Conservation (phyloP, 2,888 invertebrate species). For the Nomada ferruginata region DNA sequence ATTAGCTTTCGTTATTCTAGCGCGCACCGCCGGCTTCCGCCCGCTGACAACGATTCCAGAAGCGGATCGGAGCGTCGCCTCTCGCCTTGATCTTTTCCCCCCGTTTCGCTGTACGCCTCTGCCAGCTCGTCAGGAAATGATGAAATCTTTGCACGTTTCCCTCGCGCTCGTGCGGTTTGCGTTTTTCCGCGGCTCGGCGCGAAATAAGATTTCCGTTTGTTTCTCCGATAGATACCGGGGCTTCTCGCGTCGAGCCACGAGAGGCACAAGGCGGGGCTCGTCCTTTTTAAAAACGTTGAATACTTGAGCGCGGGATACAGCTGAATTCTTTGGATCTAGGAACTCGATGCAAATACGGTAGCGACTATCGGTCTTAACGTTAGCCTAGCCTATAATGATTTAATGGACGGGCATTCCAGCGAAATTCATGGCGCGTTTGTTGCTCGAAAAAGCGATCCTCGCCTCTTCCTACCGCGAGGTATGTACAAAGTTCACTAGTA, state of each 20-base stretch:
- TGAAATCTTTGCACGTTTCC: conserved; percentile 42
- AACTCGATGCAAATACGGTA: conserved; percentile 26
- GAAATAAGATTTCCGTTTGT: background rate
- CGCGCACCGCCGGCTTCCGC: conserved; percentile 78
- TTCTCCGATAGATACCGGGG: background rate
- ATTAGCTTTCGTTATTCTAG: conserved; percentile 83
- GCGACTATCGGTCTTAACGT: background rate
- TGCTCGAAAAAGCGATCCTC: conserved; percentile 55
- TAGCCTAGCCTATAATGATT: conserved; percentile 43
- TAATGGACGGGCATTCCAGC: conserved; percentile 52
- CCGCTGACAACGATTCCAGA: conserved; percentile 58
- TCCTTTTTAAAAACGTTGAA: background rate
- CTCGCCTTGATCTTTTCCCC: conserved; percentile 21
- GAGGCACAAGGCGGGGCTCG: background rate
- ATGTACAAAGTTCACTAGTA: conserved; percentile 65
- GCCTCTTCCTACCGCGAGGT: conserved; percentile 41
- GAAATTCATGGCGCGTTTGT: conserved; percentile 45
- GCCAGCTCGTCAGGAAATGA: conserved; percentile 31
- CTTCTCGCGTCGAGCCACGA: too few species aligned
- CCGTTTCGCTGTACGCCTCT: background rate
- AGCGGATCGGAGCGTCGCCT: background rate
- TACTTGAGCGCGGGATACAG: too few species aligned
- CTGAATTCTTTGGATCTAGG: background rate
- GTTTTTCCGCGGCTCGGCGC: conserved; percentile 7
- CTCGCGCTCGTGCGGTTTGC: conserved; percentile 43